These are phyloP conservation scores for Anticlea derivata DNA, from an alignment of 2,888 invertebrate genomes.

Conservation along the genomic window DNA sequence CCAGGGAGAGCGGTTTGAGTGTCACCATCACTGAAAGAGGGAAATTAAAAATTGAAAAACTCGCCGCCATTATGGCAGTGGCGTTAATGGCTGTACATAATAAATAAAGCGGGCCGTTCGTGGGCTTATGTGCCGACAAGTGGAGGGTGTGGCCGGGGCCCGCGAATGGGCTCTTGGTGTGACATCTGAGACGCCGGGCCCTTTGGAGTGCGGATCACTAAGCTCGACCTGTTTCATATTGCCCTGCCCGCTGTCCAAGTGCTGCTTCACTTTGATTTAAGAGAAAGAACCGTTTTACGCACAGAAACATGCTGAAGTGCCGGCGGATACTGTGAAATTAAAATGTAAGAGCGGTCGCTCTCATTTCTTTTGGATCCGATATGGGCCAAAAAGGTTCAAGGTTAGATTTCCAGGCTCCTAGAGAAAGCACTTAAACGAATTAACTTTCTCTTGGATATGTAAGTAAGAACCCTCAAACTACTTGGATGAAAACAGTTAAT, in stretches of 20 bases:
- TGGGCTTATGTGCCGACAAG: slow-evolving; percentile 81
- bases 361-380: slow-evolving; percentile 30
- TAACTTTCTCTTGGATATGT: slow-evolving; percentile 16
- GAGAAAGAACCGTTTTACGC: slow-evolving; percentile 75
- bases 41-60: slow-evolving; percentile 83
- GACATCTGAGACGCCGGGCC: slow-evolving; percentile 81
- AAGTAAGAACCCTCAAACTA: slow-evolving; percentile 11
- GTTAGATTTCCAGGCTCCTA: slow-evolving; percentile 26
- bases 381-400: slow-evolving; percentile 28
- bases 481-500: slow-evolving; percentile 7
- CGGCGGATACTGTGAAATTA: slow-evolving; percentile 46
- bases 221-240: slow-evolving; percentile 80
- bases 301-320: slow-evolving; percentile 54
- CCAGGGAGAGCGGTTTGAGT: slow-evolving; percentile 66
- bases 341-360: slow-evolving; percentile 41
- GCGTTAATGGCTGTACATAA: slow-evolving; percentile 83
- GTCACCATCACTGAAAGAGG: slow-evolving; percentile 66
- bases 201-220: slow-evolving; percentile 76
- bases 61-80: slow-evolving; percentile 80
- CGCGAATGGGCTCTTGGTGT: slow-evolving; percentile 80
- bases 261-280: slow-evolving; percentile 81
- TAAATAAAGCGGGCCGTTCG: slow-evolving; percentile 80
- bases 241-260: slow-evolving; percentile 74
- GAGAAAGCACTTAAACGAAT: slow-evolving; percentile 20
- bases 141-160: slow-evolving; percentile 80